These are phyloP conservation scores for Apantesis nais DNA, from an alignment of 2,888 invertebrate genomes.

Conservation along the genomic window DNA sequence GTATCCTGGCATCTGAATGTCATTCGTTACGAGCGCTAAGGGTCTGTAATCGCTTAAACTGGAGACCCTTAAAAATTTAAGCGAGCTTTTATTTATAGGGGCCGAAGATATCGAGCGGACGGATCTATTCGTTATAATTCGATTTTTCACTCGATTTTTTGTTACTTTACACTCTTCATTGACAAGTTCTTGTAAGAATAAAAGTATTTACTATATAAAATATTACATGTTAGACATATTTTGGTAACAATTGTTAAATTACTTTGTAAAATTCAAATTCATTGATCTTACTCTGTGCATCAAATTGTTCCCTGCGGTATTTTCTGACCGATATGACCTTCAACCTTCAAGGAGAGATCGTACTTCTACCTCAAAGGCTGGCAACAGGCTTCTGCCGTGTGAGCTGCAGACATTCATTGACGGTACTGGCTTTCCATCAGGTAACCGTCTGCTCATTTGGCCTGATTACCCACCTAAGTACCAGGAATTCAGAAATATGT, in stretches of 20 bases:
- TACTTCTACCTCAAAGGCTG: too few relatives aligned
- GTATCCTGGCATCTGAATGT: slow-evolving; percentile 74
- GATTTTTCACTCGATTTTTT: slow-evolving; percentile 47
- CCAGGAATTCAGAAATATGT: slow-evolving; percentile 51
- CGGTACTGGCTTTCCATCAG: too few relatives aligned
- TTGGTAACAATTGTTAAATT: neutral
- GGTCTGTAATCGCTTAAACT: slow-evolving; percentile 79
- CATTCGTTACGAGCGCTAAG: slow-evolving; percentile 76
- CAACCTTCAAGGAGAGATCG: too few relatives aligned
- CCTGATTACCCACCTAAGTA: neutral
- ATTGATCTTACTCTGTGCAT: neutral
- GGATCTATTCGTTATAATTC: slow-evolving; percentile 75
- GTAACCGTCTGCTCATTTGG: too few relatives aligned
- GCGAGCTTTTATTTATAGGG: slow-evolving; percentile 79
- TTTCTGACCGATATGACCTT: too few relatives aligned
- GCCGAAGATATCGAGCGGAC: slow-evolving; percentile 70
- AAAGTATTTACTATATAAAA: neutral
- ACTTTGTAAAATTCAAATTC: neutral
- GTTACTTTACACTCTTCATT: slow-evolving; percentile 24
- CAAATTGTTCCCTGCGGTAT: too few relatives aligned
- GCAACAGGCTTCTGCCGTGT: too few relatives aligned
- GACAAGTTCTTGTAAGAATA: neutral
- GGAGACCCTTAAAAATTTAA: slow-evolving; percentile 82
- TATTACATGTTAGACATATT: neutral
- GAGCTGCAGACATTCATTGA: too few relatives aligned